Conservation (phyloP, 2,113 vertebrate genomes). For the Nibea coibor region DNA sequence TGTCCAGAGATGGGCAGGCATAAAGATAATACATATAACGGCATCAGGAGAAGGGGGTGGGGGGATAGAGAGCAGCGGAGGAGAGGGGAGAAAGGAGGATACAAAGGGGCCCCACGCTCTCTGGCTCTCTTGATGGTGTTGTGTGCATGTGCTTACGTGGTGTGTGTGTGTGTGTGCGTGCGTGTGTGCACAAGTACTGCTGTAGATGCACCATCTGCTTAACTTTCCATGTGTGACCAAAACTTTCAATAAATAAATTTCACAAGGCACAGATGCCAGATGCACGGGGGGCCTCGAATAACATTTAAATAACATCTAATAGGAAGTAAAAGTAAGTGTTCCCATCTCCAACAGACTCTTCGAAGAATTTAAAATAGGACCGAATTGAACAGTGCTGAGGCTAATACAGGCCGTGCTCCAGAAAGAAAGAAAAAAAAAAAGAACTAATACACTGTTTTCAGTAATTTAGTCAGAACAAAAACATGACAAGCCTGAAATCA, state of each 20-base stretch:
- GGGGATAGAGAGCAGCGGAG: conserved; percentile 43
- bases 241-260: conserved; percentile 91
- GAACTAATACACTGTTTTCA: not conserved
- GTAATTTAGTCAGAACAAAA: not conserved
- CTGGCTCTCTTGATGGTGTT: conserved; percentile 46
- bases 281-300: conserved; percentile 80
- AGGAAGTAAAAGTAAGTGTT: conserved; percentile 61
- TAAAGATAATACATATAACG: conserved; percentile 85
- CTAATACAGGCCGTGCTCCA: not conserved
- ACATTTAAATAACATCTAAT: conserved; percentile 74
- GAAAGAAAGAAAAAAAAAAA: conserved; percentile 9
- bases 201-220: conserved; percentile 88
- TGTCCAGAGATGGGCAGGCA: conserved; percentile 83
- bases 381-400: not conserved
- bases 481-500: conserved; percentile 27
- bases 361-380: conserved; percentile 55
- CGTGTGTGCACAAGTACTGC: conserved; percentile 12
- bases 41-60: conserved; percentile 59
- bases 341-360: conserved; percentile 29
- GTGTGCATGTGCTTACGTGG: not conserved
- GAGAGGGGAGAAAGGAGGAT: conserved; percentile 55
- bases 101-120: conserved; percentile 54
- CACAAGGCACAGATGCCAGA: conserved; percentile 80
- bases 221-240: conserved; percentile 92
- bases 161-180: conserved; percentile 16